phyloP scores from a whole-genome alignment of 2,113 vertebrate genomes.

The Zeus faber region DNA sequence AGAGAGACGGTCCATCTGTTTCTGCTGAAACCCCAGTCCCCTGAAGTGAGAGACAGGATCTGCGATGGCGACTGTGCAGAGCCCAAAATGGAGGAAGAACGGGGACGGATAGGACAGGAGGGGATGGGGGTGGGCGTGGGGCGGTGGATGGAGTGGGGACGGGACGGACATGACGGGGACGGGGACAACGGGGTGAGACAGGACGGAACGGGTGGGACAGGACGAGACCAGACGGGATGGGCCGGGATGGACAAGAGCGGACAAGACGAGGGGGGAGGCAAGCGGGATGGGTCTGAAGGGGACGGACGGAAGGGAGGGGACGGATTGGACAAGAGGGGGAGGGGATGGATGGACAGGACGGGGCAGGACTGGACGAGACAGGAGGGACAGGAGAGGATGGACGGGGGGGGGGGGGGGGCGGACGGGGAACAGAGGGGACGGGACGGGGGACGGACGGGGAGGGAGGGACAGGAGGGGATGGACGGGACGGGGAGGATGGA shows the following conservation, averaged over 20 bases:
- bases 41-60: constrained; percentile 50
- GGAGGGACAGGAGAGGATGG: too few species aligned
- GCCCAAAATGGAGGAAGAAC: constrained; percentile 57
- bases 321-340: too few species aligned
- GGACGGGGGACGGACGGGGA: constrained; percentile 22
- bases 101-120: not conserved
- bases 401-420: not conserved
- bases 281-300: constrained; percentile 46
- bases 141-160: not conserved
- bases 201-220: too few species aligned
- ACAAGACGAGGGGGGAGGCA: not conserved
- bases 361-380: constrained; percentile 30
- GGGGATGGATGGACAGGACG: not conserved
- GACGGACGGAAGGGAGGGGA: not conserved
- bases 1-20: constrained; percentile 56
- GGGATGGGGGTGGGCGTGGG: constrained; percentile 30
- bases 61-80: constrained; percentile 58
- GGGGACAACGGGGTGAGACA: too few species aligned
- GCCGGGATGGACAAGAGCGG: constrained; percentile 13
- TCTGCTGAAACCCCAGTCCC: constrained; percentile 55
- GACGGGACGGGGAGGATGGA: constrained; percentile 30
- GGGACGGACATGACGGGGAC: constrained; percentile 32
- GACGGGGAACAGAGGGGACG: constrained; percentile 7
- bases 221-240: constrained; percentile 8
- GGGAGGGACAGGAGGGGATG: not conserved